phyloP scores from a whole-genome alignment of 2,113 vertebrate genomes.

The Falco punctatus region DNA sequence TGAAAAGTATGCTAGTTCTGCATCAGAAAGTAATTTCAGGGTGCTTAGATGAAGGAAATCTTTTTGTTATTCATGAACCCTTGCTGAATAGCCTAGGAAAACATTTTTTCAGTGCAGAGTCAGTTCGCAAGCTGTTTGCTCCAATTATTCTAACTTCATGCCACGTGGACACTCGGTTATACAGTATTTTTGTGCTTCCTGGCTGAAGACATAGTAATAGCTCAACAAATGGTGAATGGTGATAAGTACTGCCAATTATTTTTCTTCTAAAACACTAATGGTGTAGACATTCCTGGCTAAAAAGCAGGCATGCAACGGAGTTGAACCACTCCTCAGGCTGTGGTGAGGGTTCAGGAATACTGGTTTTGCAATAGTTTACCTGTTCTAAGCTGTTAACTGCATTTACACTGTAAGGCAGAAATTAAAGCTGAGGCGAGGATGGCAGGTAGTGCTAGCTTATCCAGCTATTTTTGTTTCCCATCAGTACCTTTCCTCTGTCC shows the following conservation, averaged over 20 bases:
- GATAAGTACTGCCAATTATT: not conserved
- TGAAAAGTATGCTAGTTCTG: not conserved
- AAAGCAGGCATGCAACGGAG: not conserved
- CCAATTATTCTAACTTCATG: not conserved
- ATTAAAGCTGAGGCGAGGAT: not conserved
- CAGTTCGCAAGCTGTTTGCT: conserved; percentile 19
- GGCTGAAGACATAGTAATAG: not conserved
- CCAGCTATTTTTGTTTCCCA: not conserved
- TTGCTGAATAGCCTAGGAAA: not conserved
- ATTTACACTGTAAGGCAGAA: not conserved
- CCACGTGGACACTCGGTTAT: not conserved
- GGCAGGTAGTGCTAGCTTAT: not conserved
- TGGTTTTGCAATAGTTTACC: not conserved
- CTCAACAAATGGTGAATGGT: not conserved
- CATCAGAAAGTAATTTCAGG: conserved; percentile 7
- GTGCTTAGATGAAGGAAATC: not conserved
- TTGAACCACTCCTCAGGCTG: not conserved
- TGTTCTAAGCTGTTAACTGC: not conserved
- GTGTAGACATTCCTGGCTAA: not conserved
- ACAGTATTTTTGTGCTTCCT: not conserved
- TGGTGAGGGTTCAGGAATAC: not conserved
- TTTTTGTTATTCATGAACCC: conserved; percentile 32
- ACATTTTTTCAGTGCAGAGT: not conserved
- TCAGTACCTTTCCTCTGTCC: not conserved
- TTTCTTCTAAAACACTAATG: not conserved